Percentiles rank a stretch among this genome's conserved stretches.
These are phyloP conservation scores for Chloromyia formosa DNA, from an alignment of 2,888 invertebrate genomes.

Conservation along the genomic window DNA sequence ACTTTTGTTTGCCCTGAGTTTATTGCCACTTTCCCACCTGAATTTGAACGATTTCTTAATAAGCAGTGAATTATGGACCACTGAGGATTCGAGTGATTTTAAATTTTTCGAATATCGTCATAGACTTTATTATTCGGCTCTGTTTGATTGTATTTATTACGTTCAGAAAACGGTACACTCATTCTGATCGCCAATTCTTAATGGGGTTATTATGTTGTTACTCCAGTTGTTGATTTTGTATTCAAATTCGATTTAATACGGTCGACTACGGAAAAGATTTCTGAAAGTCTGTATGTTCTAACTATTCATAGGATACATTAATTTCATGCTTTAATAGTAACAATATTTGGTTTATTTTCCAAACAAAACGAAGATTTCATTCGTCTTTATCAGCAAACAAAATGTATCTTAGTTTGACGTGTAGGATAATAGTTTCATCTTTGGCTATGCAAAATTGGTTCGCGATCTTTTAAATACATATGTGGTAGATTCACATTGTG, in stretches of 20 bases:
- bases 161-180: neutral
- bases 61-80: neutral
- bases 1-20: neutral
- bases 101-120: neutral
- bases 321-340: constrained; percentile 27
- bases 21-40: neutral
- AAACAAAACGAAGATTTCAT: too few species aligned
- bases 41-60: neutral
- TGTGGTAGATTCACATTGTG: too few species aligned
- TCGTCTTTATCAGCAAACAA: neutral
- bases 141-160: neutral
- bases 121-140: neutral
- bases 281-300: neutral
- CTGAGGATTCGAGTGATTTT: neutral
- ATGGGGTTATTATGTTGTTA: neutral
- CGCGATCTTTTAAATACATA: neutral
- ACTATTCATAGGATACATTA: neutral
- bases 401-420: neutral
- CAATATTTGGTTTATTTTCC: neutral
- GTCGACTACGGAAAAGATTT: neutral
- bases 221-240: neutral
- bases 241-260: neutral
- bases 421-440: neutral
- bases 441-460: neutral
- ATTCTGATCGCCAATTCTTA: neutral